A percentile compares a stretch with the other conserved stretches of the same genome.
Conservation (phyloP, 2,888 invertebrate genomes). For the Vandiemenella viatica region DNA sequence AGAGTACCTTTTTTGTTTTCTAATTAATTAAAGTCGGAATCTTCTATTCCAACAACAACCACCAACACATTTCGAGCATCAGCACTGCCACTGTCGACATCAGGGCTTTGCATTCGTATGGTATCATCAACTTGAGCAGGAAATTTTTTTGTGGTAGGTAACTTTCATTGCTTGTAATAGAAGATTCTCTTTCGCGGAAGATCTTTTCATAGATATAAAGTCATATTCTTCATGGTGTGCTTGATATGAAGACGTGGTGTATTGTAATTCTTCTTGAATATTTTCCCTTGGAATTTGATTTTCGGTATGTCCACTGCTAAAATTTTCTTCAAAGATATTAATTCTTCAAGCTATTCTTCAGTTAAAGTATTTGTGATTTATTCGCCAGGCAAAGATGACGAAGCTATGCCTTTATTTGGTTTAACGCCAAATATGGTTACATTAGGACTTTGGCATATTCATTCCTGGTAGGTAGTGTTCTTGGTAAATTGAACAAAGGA, state of each 20-base stretch:
- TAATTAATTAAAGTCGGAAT: conserved; percentile 19
- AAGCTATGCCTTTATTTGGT: not conserved
- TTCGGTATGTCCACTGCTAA: not conserved
- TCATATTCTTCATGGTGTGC: not conserved
- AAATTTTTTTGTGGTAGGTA: not conserved
- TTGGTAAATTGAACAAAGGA: too few species aligned
- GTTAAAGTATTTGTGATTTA: not conserved
- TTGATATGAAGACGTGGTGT: not conserved
- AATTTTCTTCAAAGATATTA: not conserved
- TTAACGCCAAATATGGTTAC: not conserved
- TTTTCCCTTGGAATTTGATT: not conserved
- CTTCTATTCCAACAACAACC: conserved; percentile 18
- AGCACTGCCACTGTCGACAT: conserved; percentile 18
- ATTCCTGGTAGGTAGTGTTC: too few species aligned
- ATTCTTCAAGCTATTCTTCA: not conserved
- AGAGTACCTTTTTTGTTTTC: conserved; percentile 16
- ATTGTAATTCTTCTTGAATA: not conserved
- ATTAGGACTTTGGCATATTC: too few species aligned
- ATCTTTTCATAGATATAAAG: not conserved
- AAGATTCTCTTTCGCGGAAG: not conserved
- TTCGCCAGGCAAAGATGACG: not conserved
- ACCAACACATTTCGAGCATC: conserved; percentile 19
- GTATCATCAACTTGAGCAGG: not conserved
- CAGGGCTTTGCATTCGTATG: not conserved
- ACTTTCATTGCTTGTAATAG: not conserved